phyloP scores from a whole-genome alignment of 2,113 vertebrate species.

The Nycticorax nycticorax region DNA sequence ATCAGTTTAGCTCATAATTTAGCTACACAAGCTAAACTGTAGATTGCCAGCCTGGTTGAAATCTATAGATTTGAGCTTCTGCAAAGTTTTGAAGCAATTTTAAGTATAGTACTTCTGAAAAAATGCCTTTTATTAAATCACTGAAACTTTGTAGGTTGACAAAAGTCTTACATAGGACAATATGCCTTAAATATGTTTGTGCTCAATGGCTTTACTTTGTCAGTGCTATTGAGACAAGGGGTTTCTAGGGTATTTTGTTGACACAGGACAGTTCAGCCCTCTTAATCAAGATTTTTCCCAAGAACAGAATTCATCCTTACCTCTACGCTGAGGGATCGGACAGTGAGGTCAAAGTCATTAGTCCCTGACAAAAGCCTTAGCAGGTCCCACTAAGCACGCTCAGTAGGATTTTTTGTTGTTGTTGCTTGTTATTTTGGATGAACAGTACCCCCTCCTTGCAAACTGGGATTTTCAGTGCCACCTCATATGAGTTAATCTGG shows the following conservation, averaged over 20 bases:
- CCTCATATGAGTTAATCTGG: neutral
- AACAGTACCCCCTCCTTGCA: neutral
- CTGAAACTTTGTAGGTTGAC: neutral
- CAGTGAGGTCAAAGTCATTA: slow-evolving; percentile 30
- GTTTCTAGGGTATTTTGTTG: neutral
- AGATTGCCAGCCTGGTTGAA: neutral
- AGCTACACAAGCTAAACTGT: neutral
- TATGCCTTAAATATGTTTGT: neutral
- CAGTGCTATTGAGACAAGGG: neutral
- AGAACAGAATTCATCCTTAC: neutral
- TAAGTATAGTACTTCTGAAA: neutral
- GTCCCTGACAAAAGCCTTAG: slow-evolving; percentile 6
- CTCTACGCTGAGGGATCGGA: neutral
- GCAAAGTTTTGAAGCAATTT: neutral
- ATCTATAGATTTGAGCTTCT: neutral
- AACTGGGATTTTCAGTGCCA: neutral
- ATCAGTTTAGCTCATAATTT: neutral
- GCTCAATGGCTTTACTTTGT: neutral
- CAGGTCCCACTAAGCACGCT: neutral
- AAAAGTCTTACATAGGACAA: neutral
- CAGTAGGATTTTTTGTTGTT: neutral
- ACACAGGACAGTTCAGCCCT: neutral
- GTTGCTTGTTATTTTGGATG: neutral
- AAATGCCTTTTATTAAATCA: neutral
- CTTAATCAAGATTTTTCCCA: neutral